Evolutionary conservation across 2,888 invertebrate genomes (phyloP).

Genomic region (Choreutis nemorana): DNA sequence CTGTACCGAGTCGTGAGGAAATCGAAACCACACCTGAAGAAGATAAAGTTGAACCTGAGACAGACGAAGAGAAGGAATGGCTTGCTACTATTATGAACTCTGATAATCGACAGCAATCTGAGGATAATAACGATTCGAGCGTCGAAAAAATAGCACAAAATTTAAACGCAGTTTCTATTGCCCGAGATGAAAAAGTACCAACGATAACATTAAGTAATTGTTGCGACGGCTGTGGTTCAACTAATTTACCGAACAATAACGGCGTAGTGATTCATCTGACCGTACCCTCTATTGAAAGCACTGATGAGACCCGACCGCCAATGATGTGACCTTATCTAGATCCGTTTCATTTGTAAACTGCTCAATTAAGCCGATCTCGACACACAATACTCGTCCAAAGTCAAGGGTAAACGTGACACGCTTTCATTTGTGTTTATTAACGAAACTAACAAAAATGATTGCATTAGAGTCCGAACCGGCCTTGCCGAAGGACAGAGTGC

Average conservation of each 20-base stretch:
- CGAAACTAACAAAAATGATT: slow-evolving; percentile 34
- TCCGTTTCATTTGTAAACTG: slow-evolving; percentile 8
- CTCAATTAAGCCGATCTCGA: slow-evolving; percentile 15
- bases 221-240: slow-evolving; percentile 38
- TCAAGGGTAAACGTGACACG: slow-evolving; percentile 7
- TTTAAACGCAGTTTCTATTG: slow-evolving; percentile 38
- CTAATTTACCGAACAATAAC: slow-evolving; percentile 34
- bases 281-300: slow-evolving; percentile 51
- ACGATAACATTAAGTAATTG: slow-evolving; percentile 60
- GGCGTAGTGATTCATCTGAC: slow-evolving; percentile 43
- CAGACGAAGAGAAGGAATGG: slow-evolving; percentile 58
- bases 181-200: slow-evolving; percentile 47
- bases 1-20: slow-evolving; percentile 26
- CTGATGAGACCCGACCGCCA: slow-evolving; percentile 55
- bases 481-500: slow-evolving; percentile 35
- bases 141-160: slow-evolving; percentile 43
- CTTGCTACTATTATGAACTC: slow-evolving; percentile 49
- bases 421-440: slow-evolving; percentile 1
- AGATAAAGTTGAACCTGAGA: slow-evolving; percentile 20
- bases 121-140: slow-evolving; percentile 20
- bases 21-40: slow-evolving; percentile 34
- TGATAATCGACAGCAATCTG: slow-evolving; percentile 31
- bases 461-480: slow-evolving; percentile 53
- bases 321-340: slow-evolving; percentile 37
- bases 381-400: slow-evolving; percentile 9